Evolutionary conservation across 2,888 invertebrate species (phyloP), one percentile per base, ranked within the genome.

Genomic region (Campaea margaritaria): DNA sequence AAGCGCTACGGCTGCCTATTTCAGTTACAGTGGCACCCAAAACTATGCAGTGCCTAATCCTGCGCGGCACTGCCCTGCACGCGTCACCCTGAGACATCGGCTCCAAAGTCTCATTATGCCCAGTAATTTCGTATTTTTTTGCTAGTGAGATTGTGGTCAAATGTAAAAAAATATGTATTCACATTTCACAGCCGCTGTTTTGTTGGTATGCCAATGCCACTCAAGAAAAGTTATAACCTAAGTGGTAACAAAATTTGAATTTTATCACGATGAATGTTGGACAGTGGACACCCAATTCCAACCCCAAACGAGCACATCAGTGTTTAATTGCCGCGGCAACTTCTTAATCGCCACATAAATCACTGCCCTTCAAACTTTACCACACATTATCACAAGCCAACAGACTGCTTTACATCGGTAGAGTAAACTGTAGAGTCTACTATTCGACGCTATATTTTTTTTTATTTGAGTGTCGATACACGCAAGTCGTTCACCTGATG

Each of bases 361-460:
- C 56, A 56, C 56, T n/a, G 2, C 15, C 38, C 49, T 44, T 38
- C 14, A 43, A 56, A 56, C 49, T 44, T 38, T 56, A 48, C 36
- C 44, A 44, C 44, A 38, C 43, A 56, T 28, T 44, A 14, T 38
- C 53, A 55, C 44, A 2, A 15, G 43, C 31, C 14, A 38, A 39
- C 15, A 31, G n/a, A 2, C n/a, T 38, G 8, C 38, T 56, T 56
- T 42, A 34, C 42, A 42, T 13, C 42, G 9, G 27, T 21, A 16
- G 34, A 43, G 47, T 27, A 8, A 39, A 8, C 1, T 3, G 39
- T 39, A 39, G 13, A 39, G 39, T 39, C 8, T n/a, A 38, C n/a
- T 34, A 34, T 34, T 11, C n/a, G n/a, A n/a, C n/a, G n/a, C n/a
- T n/a, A n/a, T n/a, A 5, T 21, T 21, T 21, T 21, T 21, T 21